A percentile compares a stretch with the other conserved stretches of the same genome.
Conservation (phyloP, 2,113 vertebrate genomes). For the Lophura nycthemera region DNA sequence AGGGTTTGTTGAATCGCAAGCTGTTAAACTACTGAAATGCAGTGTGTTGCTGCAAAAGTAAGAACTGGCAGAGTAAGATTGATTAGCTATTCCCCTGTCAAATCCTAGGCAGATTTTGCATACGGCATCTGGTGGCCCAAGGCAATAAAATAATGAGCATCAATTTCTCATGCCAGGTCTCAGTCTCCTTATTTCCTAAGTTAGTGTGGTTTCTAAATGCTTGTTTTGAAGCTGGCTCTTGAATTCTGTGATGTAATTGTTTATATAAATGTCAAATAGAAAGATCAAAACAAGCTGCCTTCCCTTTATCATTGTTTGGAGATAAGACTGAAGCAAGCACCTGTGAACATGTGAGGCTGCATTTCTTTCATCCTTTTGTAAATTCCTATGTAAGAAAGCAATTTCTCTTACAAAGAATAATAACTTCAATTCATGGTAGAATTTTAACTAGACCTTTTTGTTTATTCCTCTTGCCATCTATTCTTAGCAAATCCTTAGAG, state of each 20-base stretch:
- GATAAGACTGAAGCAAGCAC: background rate
- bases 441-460: background rate
- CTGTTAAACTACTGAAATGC: background rate
- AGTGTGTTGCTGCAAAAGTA: background rate
- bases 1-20: background rate
- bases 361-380: background rate
- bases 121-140: background rate
- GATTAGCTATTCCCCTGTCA: background rate
- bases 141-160: slow-evolving; percentile 20
- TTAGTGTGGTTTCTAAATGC: background rate
- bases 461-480: background rate
- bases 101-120: background rate
- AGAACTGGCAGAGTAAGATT: background rate
- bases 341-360: background rate
- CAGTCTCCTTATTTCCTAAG: background rate
- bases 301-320: background rate
- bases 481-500: background rate
- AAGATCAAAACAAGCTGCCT: background rate
- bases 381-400: background rate
- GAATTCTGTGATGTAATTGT: background rate
- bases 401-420: background rate
- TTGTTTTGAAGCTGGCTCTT: background rate
- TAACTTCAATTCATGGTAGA: background rate
- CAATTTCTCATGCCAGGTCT: background rate
- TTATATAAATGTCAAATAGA: background rate